A percentile compares a stretch with the other conserved stretches of the same genome.
phyloP scores from a whole-genome alignment of 2,113 vertebrate species.

The Sylvicapra grimmia region DNA sequence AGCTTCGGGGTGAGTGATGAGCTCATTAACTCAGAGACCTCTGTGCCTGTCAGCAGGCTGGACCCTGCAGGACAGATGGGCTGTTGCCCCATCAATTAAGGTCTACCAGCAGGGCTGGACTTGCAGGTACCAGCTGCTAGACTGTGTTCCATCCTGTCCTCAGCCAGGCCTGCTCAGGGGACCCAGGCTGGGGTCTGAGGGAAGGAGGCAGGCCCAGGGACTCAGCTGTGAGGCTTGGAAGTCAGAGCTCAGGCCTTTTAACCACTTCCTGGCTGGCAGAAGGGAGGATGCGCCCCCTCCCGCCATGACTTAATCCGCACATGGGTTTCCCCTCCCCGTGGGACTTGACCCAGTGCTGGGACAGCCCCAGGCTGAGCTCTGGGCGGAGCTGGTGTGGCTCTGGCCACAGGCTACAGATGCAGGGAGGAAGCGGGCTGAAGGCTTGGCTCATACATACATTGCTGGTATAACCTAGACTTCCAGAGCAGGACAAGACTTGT shows the following conservation, averaged over 20 bases:
- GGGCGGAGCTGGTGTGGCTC: background rate
- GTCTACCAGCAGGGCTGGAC: background rate
- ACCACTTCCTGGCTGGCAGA: background rate
- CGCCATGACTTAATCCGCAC: background rate
- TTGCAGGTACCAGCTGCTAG: background rate
- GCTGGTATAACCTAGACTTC: background rate
- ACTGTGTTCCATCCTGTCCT: background rate
- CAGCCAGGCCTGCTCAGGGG: background rate
- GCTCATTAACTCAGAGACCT: constrained; percentile 40
- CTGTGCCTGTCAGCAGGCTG: background rate
- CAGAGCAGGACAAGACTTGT: background rate
- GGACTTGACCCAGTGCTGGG: background rate
- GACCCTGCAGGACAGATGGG: background rate
- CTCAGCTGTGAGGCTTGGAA: background rate
- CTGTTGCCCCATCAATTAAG: constrained; percentile 26
- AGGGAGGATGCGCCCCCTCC: background rate
- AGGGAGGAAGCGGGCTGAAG: background rate
- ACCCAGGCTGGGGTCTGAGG: background rate
- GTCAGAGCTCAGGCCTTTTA: background rate
- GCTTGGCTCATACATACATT: background rate
- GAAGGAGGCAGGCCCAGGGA: background rate
- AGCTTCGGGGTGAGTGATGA: background rate
- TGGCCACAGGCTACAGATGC: background rate
- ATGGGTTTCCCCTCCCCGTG: background rate
- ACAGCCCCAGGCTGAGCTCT: background rate